A percentile compares a stretch with the other conserved stretches of the same genome.
Conservation (phyloP, 2,113 vertebrate species). For the Seriola quinqueradiata region DNA sequence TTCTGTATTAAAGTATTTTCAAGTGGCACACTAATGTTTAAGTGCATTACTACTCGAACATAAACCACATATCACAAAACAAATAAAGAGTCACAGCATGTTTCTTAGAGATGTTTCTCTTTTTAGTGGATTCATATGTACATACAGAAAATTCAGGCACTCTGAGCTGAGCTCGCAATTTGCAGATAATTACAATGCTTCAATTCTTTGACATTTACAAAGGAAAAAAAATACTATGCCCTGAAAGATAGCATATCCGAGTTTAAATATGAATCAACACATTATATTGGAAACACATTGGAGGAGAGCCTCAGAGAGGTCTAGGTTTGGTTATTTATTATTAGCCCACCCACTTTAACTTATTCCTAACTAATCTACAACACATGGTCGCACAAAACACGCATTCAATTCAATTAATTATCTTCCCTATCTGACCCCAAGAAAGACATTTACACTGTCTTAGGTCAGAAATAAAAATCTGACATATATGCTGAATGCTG, state of each 20-base stretch:
- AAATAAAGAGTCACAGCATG: slow-evolving; percentile 23
- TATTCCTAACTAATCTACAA: slow-evolving; percentile 56
- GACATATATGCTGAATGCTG: slow-evolving; percentile 33
- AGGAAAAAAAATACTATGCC: slow-evolving; percentile 66
- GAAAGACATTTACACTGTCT: slow-evolving; percentile 55
- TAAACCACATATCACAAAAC: not conserved
- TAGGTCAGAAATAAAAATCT: slow-evolving; percentile 52
- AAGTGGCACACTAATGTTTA: not conserved
- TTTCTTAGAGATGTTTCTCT: slow-evolving; percentile 65
- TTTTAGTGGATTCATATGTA: slow-evolving; percentile 81
- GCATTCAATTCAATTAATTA: slow-evolving; percentile 46
- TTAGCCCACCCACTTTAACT: slow-evolving; percentile 61
- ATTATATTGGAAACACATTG: slow-evolving; percentile 62
- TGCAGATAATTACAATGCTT: slow-evolving; percentile 78
- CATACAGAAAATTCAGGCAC: slow-evolving; percentile 87
- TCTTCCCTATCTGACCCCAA: slow-evolving; percentile 24
- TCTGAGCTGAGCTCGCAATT: slow-evolving; percentile 79
- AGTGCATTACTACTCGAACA: not conserved
- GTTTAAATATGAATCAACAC: slow-evolving; percentile 79
- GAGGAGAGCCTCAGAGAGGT: slow-evolving; percentile 55
- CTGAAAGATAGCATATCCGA: slow-evolving; percentile 73
- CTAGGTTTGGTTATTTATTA: slow-evolving; percentile 70
- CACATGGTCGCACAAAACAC: slow-evolving; percentile 57
- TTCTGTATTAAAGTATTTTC: not conserved
- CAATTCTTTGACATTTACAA: slow-evolving; percentile 72